Conservation (phyloP, 64 coral and sea anemone species). For the Astreopora myriophthalma region DNA sequence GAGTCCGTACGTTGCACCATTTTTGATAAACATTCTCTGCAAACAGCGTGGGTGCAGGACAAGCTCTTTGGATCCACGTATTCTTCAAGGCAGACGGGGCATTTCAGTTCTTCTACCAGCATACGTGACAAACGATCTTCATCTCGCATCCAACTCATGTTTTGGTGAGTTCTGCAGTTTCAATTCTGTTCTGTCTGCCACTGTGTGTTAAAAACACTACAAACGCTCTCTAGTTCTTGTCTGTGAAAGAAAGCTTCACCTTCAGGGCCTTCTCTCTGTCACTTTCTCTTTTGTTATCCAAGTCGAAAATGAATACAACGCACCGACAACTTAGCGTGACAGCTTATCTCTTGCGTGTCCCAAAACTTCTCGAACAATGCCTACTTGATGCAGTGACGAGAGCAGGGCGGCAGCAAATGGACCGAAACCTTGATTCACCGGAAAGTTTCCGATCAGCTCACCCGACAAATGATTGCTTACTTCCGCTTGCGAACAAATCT, state of each 20-base stretch:
- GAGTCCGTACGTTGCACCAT: neutral
- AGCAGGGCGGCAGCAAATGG: no score
- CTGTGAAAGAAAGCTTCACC: neutral
- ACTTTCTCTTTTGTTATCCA: neutral
- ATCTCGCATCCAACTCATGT: conserved; percentile 33
- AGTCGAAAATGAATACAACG: no score
- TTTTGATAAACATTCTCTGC: conserved; percentile 22
- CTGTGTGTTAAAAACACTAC: neutral
- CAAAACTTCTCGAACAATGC: no score
- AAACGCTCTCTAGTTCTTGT: neutral
- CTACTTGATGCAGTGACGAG: no score
- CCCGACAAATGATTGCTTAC: no score
- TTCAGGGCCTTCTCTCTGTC: neutral
- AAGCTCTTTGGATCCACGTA: conserved; percentile 65
- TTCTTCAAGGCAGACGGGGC: conserved; percentile 65
- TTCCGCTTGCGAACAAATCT: no score
- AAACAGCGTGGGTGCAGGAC: conserved; percentile 50
- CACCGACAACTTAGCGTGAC: no score
- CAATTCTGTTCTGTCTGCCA: neutral
- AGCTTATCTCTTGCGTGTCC: no score
- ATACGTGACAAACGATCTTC: conserved; percentile 22
- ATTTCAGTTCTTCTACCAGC: conserved; percentile 49
- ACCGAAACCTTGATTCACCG: no score
- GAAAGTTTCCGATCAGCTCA: no score
- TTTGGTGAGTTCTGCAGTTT: neutral